Evolutionary conservation across 2,888 invertebrate species (phyloP), one percentile per base, ranked within the genome.

Genomic region (Tiphia femorata): DNA sequence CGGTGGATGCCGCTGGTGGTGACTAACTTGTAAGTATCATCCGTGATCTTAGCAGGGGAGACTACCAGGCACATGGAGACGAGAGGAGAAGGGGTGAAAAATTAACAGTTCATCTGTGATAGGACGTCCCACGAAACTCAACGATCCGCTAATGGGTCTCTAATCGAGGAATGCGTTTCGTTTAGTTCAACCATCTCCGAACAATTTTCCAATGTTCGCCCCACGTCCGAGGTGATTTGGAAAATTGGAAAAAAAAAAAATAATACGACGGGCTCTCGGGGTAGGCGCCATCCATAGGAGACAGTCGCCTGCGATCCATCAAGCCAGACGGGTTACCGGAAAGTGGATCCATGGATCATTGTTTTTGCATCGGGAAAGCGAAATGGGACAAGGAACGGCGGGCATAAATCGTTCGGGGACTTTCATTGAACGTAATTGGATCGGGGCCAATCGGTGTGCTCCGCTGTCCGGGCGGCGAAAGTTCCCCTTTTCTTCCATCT

Each of bases 391-490:
- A n/a, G 52, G 60, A 57, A 44, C 60, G 51, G 42, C 43, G 51
- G 52, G 64, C 62, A 72, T 72, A 68, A 72, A 72, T 72, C 62
- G 58, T 58, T 61, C 63, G 55, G 57, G 43, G 64, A 68, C 70
- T 72, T 73, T 73, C 73, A 68, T 73, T 61, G 58, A 59, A 51
- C 58, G 65, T 68, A 70, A 72, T 73, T 70, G 72, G 73, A 70
- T 66, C 66, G 66, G 38, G 53, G 67, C 67, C 72, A 72, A 62
- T 72, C 62, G 59, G 52, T 56, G 53, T 49, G 55, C 29, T 49
- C 49, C 42, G 47, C 49, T 38, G 49, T 38, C 43, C 33, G 37
- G 54, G 54, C n/a, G n/a, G n/a, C 56, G 56, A 64, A 60, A 65
- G 58, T 58, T 53, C 33, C 6, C 33, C 14, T 33, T 33, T 33